Conservation (phyloP, 2,888 invertebrate genomes). For the Leucoptera coffeella region DNA sequence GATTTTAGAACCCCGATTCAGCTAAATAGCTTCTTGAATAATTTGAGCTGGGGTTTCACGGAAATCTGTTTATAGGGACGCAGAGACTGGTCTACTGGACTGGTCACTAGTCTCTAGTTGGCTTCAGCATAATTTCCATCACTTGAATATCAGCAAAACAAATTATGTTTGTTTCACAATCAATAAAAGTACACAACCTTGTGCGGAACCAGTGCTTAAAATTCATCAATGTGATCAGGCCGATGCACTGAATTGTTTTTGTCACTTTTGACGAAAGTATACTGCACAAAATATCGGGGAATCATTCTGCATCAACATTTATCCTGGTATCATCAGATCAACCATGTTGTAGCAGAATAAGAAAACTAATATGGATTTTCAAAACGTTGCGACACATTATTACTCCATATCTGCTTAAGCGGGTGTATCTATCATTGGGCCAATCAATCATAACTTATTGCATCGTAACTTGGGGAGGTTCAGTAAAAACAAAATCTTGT, state of each 20-base stretch:
- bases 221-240: too few relatives aligned
- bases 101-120: too few relatives aligned
- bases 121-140: too few relatives aligned
- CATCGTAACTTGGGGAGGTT: constrained; percentile 7
- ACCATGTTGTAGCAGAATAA: constrained; percentile 1
- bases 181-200: too few relatives aligned
- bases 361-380: constrained; percentile 3
- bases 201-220: too few relatives aligned
- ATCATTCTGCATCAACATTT: constrained; percentile 1
- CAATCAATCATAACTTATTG: constrained; percentile 5
- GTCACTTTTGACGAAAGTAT: too few relatives aligned
- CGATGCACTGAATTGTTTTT: too few relatives aligned
- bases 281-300: constrained; percentile 3
- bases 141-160: too few relatives aligned
- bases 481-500: constrained; percentile 5
- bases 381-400: constrained; percentile 3
- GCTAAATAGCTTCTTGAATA: too few relatives aligned
- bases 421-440: constrained; percentile 5
- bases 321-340: constrained; percentile 1
- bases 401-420: constrained; percentile 3
- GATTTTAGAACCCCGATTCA: too few relatives aligned
- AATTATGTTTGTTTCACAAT: too few relatives aligned
- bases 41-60: constrained; percentile 4
- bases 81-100: too few relatives aligned
- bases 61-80: constrained; percentile 5